Evolutionary conservation across 1,140 invertebrate species (phyloP), one percentile per base, ranked within the genome.

Genomic region (Oedothorax gibbosus): DNA sequence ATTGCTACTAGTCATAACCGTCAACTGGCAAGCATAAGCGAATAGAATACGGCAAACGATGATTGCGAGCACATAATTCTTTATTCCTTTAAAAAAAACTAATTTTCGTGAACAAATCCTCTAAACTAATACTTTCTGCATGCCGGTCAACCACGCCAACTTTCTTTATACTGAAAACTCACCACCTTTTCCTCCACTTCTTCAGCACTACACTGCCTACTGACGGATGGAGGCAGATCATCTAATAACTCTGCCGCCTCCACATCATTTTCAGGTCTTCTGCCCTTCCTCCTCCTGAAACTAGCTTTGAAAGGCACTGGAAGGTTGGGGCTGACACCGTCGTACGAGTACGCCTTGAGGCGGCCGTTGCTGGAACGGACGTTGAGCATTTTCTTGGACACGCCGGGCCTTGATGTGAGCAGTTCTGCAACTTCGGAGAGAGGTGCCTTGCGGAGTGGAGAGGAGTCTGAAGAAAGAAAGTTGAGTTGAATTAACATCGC

Each of bases 271-370:
- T 65, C n/a, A 12, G 50, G 50, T 53, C 54, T 15, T 35, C 35
- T 35, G 35, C 35, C 35, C 35, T 5, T 35, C 35, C 65, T 81
- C 15, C 14, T n/a, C 9, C 86, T 51, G 53, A 86, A 86, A 5
- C 66, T 81, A 14, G 85, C 87, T 50, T 68, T 87, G 60, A 87
- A 87, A 4, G 87, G 87, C 18, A 87, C 87, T 0, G 87, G 87
- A 5, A 87, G 78, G 35, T 87, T 87, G 2, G 87, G 87, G 50
- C 68, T 82, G 54, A 87, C 87, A 7, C 87, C 87, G 54, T 87
- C 87, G 57, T 87, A 87, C 1, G 87, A 87, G 51, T 87, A 87
- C 7, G 87, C 86, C 49, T 87, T 87, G 6, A 87, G 65, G 9
- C 77, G 77, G 5, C 86, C 86, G 51, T 71, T 75, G 8, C 72